phyloP scores from a whole-genome alignment of 2,113 vertebrate genomes.

The Pitta sordida region DNA sequence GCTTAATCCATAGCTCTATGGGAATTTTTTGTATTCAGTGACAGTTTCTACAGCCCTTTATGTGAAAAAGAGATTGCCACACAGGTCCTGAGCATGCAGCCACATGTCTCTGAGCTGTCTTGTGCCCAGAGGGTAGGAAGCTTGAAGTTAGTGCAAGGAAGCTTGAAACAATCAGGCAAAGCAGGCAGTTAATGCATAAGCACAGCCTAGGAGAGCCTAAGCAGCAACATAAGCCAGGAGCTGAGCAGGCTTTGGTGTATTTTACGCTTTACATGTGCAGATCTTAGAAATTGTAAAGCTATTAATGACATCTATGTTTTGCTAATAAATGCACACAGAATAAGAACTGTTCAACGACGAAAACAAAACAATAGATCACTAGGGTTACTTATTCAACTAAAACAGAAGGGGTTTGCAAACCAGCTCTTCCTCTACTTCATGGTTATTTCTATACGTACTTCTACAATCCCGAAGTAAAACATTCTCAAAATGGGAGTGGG shows the following conservation, averaged over 20 bases:
- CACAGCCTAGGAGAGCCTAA: background rate
- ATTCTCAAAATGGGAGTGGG: background rate
- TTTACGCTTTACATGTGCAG: background rate
- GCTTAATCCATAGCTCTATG: background rate
- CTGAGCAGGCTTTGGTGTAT: background rate
- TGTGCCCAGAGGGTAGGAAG: background rate
- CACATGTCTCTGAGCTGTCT: background rate
- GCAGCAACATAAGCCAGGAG: background rate
- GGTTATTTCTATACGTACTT: constrained; percentile 51
- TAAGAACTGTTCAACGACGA: background rate
- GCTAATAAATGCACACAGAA: background rate
- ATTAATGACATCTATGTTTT: background rate
- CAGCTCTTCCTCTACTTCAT: constrained; percentile 41
- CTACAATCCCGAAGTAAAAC: constrained; percentile 35
- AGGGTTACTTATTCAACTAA: constrained; percentile 6
- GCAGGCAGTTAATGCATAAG: background rate
- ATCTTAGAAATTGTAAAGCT: background rate
- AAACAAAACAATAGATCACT: constrained; percentile 1
- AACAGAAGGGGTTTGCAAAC: background rate
- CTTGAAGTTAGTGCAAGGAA: background rate
- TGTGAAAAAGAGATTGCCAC: background rate
- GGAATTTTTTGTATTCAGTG: background rate
- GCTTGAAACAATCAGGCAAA: background rate
- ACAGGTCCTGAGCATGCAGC: background rate
- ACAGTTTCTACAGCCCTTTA: background rate